Base-by-base conservation (phyloP, 2,113 vertebrate species). In the Lophochroa leadbeateri region DNA sequence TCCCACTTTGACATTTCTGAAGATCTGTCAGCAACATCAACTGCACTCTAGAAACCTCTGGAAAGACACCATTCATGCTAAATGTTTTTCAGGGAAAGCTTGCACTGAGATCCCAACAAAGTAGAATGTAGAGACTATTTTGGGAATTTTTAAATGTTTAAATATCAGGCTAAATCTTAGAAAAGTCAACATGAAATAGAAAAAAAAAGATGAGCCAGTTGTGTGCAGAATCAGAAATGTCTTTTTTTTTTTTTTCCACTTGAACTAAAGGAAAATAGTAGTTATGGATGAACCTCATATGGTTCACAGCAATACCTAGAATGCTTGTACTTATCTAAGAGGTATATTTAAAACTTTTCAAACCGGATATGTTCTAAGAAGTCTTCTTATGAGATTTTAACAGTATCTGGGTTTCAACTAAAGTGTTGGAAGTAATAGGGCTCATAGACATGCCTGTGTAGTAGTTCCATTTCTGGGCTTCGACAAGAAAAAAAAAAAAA, bases 51-150 rank as follows among this genome's bases (percentile, higher is more conserved):
- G 72, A 93, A 96, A 94, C 29, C 92, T 33, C 41, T 43, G 9
- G 39, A 93, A 77, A 96, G 94, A 8, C 64, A 91, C 17, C 14
- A 35, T 91, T 95, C 71, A 88, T 96, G 28, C 64, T 70, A 17
- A 72, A 70, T 20, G 23, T 86, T 97, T 96, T 95, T 71, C 61
- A 24, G 31, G 85, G 70, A 96, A 96, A 91, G 6, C 63, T 94
- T 92, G 33, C 52, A 79, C 44, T 83, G 69, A 90, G 53, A 90
- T 87, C 70, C 39, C 31, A 43, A 83, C 13, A 74, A 43, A 92
- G 10, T 58, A n/a, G 53, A 80, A 61, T 10, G 21, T 82, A 57
- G 31, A 21, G 31, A 57, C 17, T 80, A 63, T 91, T 96, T 95
- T 23, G 23, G 23, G 39, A 6, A 82, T 80, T 61, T 49, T 95